Evolutionary conservation across 2,888 invertebrate species (phyloP), one percentile per base, ranked within the genome.

Genomic region (Eurytoma californica): DNA sequence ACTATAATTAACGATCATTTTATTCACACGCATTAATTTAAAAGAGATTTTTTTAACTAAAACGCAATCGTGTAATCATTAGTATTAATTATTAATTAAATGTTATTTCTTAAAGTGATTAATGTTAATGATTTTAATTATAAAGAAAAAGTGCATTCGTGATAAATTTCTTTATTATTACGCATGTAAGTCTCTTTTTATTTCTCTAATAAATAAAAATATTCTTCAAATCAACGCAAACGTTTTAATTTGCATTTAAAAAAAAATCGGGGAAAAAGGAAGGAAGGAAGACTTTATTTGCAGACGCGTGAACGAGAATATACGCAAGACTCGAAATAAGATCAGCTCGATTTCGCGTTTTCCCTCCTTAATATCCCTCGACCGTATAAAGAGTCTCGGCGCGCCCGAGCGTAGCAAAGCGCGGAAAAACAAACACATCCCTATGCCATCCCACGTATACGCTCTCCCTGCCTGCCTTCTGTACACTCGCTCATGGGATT

Each of bases 371-470:
- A 73, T 74, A 76, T 74, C 72, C 72, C 73, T 79, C 76, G 74
- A 61, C 67, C 72, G 68, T 72, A 70, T 74, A 72, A 77, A 80
- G 74, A 77, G 77, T 72, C 77, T 77, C 67, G 77, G 47, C 60
- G 74, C 80, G 77, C 77, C 57, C 74, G 72, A 76, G 80, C 76
- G 76, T 72, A 61, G 76, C 74, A 80, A 78, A 76, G 76, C 78
- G 81, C 79, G 79, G 76, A 79, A 81, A 81, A 81, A 81, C 81
- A 81, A 81, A 81, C 81, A 81, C 80, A 72, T 72, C 63, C n/a
- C 39, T 16, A 12, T 39, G 49, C 70, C 66, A 58, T 58, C 58
- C 2, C 28, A 13, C n/a, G 66, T 65, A 55, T 51, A 12, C 30
- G 20, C 68, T 12, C 60, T 13, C 58, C 24, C 67, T n/a, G 63